phyloP scores from a whole-genome alignment of 2,113 vertebrate genomes.

The Ptilorrhoa leucosticta region DNA sequence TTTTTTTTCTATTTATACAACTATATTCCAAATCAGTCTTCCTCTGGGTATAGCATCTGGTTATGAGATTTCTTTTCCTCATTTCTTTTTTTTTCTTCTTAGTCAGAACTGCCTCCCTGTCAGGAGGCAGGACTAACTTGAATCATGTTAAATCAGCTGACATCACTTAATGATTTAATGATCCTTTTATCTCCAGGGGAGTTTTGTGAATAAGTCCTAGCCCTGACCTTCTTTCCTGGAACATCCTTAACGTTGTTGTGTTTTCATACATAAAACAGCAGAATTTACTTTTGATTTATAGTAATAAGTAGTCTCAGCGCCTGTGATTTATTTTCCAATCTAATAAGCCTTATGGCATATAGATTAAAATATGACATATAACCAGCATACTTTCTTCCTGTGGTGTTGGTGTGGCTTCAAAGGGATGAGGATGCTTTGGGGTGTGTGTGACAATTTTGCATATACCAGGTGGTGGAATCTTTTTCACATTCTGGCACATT shows the following conservation, averaged over 20 bases:
- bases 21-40: background rate
- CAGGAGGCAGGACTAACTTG: background rate
- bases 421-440: background rate
- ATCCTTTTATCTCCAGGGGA: background rate
- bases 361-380: background rate
- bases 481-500: background rate
- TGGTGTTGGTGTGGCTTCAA: background rate
- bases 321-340: background rate
- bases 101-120: background rate
- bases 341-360: background rate
- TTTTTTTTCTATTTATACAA: background rate
- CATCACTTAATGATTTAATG: background rate
- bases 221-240: background rate
- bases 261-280: background rate
- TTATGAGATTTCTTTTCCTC: background rate
- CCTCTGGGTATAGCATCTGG: background rate
- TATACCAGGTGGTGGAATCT: background rate
- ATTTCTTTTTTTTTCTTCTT: background rate
- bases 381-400: background rate
- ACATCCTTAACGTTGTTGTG: background rate
- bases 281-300: constrained; percentile 2
- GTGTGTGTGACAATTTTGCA: background rate
- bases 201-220: background rate
- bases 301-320: background rate
- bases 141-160: background rate